These are phyloP conservation scores for Petrolisthes manimaculis DNA, from an alignment of 2,888 invertebrate species.

Conservation along the genomic window DNA sequence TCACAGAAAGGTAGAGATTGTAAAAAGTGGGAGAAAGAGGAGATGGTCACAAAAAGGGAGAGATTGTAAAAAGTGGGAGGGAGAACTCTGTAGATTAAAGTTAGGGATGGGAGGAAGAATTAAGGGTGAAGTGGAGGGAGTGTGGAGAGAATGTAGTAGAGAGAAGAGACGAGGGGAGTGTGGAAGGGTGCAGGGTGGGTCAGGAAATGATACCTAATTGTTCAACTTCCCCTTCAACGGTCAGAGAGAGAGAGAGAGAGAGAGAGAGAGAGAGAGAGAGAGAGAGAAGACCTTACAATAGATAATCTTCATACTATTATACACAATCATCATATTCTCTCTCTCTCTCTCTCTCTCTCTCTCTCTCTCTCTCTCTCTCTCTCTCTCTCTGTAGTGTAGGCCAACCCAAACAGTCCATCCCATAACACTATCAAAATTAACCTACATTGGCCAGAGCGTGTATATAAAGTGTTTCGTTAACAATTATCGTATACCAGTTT, in stretches of 20 bases:
- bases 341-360: too few relatives aligned
- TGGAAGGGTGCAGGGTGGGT: background rate
- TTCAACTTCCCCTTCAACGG: background rate
- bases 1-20: background rate
- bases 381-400: background rate
- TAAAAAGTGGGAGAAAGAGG: background rate
- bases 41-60: background rate
- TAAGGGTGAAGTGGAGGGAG: background rate
- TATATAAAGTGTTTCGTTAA: too few relatives aligned
- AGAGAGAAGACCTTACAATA: background rate
- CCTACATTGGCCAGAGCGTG: too few relatives aligned
- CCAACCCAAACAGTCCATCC: too few relatives aligned
- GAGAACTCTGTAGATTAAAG: background rate
- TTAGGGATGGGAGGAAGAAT: background rate
- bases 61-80: background rate
- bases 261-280: conserved; percentile 23
- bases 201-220: background rate
- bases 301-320: background rate
- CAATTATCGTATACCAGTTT: too few relatives aligned
- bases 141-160: background rate
- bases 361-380: conserved; percentile 11
- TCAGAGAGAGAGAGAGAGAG: conserved; percentile 19
- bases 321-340: too few relatives aligned
- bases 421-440: background rate
- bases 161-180: background rate